Percentiles rank a stretch among this genome's conserved stretches.
Conservation (phyloP, 2,888 invertebrate species). For the Tupiocoris notatus region DNA sequence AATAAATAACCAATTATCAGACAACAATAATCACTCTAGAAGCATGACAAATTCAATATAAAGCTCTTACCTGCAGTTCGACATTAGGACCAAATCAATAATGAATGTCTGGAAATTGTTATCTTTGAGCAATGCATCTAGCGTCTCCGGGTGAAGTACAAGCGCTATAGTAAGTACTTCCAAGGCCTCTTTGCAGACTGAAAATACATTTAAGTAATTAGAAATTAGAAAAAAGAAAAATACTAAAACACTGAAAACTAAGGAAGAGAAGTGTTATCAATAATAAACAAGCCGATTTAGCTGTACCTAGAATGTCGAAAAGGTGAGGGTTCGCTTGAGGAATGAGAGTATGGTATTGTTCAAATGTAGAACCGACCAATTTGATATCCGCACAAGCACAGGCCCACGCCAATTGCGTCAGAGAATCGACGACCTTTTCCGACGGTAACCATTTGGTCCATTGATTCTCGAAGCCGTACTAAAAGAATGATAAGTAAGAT, state of each 20-base stretch:
- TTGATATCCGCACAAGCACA: conserved; percentile 57
- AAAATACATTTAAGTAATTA: conserved; percentile 35
- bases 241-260: too few species aligned
- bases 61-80: conserved; percentile 56
- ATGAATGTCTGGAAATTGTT: conserved; percentile 85
- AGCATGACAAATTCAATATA: too few species aligned
- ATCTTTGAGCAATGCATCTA: conserved; percentile 78
- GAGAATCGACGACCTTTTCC: conserved; percentile 68
- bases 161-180: conserved; percentile 88
- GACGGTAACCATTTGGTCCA: conserved; percentile 68
- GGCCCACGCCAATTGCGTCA: conserved; percentile 77
- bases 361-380: conserved; percentile 52
- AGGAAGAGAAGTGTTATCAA: too few species aligned
- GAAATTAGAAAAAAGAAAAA: not conserved
- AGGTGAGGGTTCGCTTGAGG: conserved; percentile 63
- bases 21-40: too few species aligned
- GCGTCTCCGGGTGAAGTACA: conserved; percentile 81
- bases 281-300: not conserved
- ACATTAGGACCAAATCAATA: conserved; percentile 81
- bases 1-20: too few species aligned
- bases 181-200: conserved; percentile 86
- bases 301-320: conserved; percentile 64
- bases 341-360: conserved; percentile 64
- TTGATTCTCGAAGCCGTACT: conserved; percentile 44
- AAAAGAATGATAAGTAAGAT: not conserved